Percentiles rank a stretch among this genome's conserved stretches.
Evolutionary conservation across 2,113 vertebrate genomes (phyloP).

Genomic region (Lethenteron camtschaticum): DNA sequence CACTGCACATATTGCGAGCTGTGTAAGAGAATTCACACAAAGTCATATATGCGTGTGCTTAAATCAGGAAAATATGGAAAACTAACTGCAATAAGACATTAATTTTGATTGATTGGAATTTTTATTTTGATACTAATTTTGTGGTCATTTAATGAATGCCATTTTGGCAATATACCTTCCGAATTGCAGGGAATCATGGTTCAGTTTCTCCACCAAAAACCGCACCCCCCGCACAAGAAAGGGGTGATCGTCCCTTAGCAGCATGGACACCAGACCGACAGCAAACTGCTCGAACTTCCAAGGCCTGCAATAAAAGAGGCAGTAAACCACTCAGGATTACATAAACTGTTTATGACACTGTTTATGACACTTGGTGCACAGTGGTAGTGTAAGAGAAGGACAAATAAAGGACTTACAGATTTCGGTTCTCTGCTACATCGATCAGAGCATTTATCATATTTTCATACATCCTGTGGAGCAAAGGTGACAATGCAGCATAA

Average conservation of each 20-base stretch:
- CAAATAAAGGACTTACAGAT: constrained; percentile 39
- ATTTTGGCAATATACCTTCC: constrained; percentile 36
- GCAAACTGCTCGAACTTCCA: constrained; percentile 96
- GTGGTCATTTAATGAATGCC: not conserved
- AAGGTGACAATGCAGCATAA: too few species aligned
- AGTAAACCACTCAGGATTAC: not conserved
- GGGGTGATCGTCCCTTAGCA: constrained; percentile 62
- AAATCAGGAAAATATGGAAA: too few species aligned
- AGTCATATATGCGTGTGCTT: too few species aligned
- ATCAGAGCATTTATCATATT: constrained; percentile 49
- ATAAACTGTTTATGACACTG: not conserved
- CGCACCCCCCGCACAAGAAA: constrained; percentile 45
- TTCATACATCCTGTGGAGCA: constrained; percentile 48
- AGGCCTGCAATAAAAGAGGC: constrained; percentile 28
- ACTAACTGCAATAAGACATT: too few species aligned
- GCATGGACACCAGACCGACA: constrained; percentile 66
- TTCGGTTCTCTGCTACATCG: constrained; percentile 51
- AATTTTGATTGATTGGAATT: too few species aligned
- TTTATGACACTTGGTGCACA: not conserved
- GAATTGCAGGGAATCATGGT: constrained; percentile 82
- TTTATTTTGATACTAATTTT: too few species aligned
- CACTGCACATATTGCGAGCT: constrained; percentile 85
- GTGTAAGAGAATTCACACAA: constrained; percentile 13
- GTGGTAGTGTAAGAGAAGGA: not conserved
- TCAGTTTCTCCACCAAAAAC: constrained; percentile 80